A percentile compares a stretch with the other conserved stretches of the same genome.
These are phyloP conservation scores for Callosobruchus maculatus DNA, from an alignment of 2,888 invertebrate genomes.

Conservation along the genomic window DNA sequence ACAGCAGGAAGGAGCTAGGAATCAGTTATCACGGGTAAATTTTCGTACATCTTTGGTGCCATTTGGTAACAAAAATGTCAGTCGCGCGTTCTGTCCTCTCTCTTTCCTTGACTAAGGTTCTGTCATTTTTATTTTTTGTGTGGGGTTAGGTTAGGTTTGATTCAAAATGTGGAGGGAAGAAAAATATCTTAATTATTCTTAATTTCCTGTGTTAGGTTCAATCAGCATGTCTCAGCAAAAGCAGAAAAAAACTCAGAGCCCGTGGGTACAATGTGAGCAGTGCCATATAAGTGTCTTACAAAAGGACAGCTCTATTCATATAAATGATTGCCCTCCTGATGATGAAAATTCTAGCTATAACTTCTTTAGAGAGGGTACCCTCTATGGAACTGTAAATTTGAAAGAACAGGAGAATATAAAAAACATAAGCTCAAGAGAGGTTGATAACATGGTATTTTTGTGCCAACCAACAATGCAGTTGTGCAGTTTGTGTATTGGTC, in stretches of 20 bases:
- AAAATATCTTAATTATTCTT: too few species aligned
- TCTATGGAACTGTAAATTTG: conserved; percentile 34
- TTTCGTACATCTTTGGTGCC: too few species aligned
- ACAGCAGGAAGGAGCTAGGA: too few species aligned
- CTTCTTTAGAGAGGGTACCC: conserved; percentile 25
- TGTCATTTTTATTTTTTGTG: too few species aligned
- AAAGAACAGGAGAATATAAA: conserved; percentile 49
- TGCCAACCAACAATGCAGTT: conserved; percentile 59
- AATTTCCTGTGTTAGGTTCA: background rate
- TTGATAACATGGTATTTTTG: conserved; percentile 57
- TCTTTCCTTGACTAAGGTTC: too few species aligned
- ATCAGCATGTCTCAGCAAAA: conserved; percentile 39
- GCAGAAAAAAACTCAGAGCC: conserved; percentile 51
- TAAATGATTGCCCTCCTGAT: conserved; percentile 54
- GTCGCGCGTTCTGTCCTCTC: too few species aligned
- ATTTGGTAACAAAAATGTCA: too few species aligned
- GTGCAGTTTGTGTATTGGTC: conserved; percentile 59
- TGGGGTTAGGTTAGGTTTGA: too few species aligned
- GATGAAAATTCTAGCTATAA: conserved; percentile 24
- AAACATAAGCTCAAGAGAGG: conserved; percentile 48
- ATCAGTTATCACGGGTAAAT: too few species aligned
- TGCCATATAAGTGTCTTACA: conserved; percentile 57
- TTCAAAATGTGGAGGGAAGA: too few species aligned
- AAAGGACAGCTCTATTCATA: conserved; percentile 59
- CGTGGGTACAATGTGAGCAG: conserved; percentile 63